Conservation (phyloP, 2,113 vertebrate genomes). For the Strix uralensis region DNA sequence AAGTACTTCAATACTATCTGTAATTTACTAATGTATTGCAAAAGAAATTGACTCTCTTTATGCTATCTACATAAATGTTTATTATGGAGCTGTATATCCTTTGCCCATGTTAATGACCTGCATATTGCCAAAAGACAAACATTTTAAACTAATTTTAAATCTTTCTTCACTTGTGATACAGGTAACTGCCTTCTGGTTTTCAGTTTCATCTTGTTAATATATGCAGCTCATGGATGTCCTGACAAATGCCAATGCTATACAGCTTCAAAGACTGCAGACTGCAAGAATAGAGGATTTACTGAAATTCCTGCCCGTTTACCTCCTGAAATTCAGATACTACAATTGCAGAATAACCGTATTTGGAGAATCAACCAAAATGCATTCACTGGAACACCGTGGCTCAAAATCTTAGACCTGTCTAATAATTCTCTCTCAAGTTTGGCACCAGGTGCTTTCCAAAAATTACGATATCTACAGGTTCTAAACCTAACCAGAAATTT, state of each 20-base stretch:
- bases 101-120: not conserved
- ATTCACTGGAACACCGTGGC: slow-evolving; percentile 80
- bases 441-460: slow-evolving; percentile 82
- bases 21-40: not conserved
- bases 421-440: slow-evolving; percentile 91
- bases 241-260: slow-evolving; percentile 84
- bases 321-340: slow-evolving; percentile 83
- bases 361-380: slow-evolving; percentile 81
- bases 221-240: slow-evolving; percentile 76
- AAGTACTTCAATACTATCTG: not conserved
- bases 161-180: slow-evolving; percentile 60
- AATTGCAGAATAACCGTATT: slow-evolving; percentile 91
- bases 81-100: not conserved
- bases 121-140: not conserved
- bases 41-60: not conserved
- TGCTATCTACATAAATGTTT: not conserved
- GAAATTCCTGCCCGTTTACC: slow-evolving; percentile 84
- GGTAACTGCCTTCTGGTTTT: slow-evolving; percentile 73
- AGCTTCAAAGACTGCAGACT: slow-evolving; percentile 85
- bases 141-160: not conserved
- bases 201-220: slow-evolving; percentile 54
- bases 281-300: slow-evolving; percentile 83
- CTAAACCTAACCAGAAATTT: slow-evolving; percentile 88
- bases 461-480: slow-evolving; percentile 80
- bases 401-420: slow-evolving; percentile 86